Evolutionary conservation across 2,888 invertebrate genomes (phyloP).

Genomic region (Drosophila parthenogenetica): DNA sequence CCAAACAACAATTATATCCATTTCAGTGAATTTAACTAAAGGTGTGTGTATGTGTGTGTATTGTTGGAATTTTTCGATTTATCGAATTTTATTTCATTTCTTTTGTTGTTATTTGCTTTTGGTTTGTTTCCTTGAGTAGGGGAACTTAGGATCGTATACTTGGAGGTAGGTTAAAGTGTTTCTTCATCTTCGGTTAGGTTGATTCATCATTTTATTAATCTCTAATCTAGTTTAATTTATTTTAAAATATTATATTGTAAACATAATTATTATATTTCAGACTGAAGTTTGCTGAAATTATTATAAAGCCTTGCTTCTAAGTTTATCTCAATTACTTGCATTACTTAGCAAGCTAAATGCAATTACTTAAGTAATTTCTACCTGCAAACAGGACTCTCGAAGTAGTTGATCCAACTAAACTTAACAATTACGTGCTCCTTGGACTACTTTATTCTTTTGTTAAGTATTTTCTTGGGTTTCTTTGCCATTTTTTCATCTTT

Average conservation of each 20-base stretch:
- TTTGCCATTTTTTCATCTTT: neutral
- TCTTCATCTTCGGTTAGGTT: neutral
- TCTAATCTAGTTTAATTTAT: neutral
- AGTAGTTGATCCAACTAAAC: constrained; percentile 13
- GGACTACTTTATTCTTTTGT: neutral
- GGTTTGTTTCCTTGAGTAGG: constrained; percentile 15
- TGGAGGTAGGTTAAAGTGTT: constrained; percentile 48
- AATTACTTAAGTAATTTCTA: neutral
- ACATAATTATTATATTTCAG: neutral
- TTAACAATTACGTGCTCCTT: constrained; percentile 10
- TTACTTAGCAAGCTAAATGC: neutral
- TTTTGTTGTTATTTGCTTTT: constrained; percentile 1
- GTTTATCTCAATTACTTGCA: too few species aligned
- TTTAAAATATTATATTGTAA: too few species aligned
- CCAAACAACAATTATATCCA: constrained; percentile 10
- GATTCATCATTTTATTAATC: neutral
- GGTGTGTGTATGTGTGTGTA: constrained; percentile 18
- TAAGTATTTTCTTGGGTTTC: neutral
- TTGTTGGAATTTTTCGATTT: constrained; percentile 6
- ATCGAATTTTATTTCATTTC: constrained; percentile 14
- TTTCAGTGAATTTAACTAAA: constrained; percentile 15
- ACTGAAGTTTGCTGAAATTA: too few species aligned
- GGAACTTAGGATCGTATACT: constrained; percentile 29
- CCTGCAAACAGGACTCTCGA: neutral
- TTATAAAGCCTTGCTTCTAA: too few species aligned